These are phyloP conservation scores for Spermophilus dauricus DNA, from an alignment of 2,113 vertebrate species.

Conservation along the genomic window DNA sequence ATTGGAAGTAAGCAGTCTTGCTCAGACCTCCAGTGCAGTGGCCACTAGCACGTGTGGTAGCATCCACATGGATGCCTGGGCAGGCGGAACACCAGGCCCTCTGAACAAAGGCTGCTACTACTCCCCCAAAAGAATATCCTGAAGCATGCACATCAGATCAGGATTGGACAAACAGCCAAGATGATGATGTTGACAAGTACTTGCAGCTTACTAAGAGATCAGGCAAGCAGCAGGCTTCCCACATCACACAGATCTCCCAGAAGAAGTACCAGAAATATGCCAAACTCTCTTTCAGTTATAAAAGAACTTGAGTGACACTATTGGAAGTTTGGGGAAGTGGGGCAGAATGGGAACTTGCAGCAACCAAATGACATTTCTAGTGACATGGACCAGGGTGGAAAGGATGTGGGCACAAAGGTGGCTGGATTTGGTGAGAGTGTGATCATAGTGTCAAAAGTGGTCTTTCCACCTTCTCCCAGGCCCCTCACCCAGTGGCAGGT, in stretches of 20 bases:
- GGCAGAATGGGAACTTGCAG: slow-evolving; percentile 92
- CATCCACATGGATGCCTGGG: slow-evolving; percentile 81
- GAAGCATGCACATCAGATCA: slow-evolving; percentile 93
- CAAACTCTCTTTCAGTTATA: slow-evolving; percentile 95
- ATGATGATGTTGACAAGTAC: slow-evolving; percentile 93
- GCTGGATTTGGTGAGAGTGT: slow-evolving; percentile 94
- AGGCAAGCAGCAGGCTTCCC: slow-evolving; percentile 93
- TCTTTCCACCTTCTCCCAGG: slow-evolving; percentile 94
- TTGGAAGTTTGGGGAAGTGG: slow-evolving; percentile 92
- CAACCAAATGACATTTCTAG: slow-evolving; percentile 94
- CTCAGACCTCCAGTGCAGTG: slow-evolving; percentile 89
- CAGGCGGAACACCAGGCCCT: slow-evolving; percentile 90
- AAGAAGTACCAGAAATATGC: slow-evolving; percentile 96
- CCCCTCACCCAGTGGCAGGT: slow-evolving; percentile 93
- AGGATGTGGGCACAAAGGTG: slow-evolving; percentile 93
- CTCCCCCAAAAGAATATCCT: slow-evolving; percentile 94
- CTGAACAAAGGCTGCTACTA: slow-evolving; percentile 92
- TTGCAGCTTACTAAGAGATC: slow-evolving; percentile 94
- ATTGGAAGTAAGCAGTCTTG: slow-evolving; percentile 90
- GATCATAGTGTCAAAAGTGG: slow-evolving; percentile 93
- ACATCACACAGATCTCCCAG: slow-evolving; percentile 96
- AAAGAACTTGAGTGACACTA: slow-evolving; percentile 94
- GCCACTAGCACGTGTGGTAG: slow-evolving; percentile 89
- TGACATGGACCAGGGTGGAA: slow-evolving; percentile 95
- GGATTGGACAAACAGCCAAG: slow-evolving; percentile 93